A percentile compares a stretch with the other conserved stretches of the same genome.
Evolutionary conservation across 1,140 invertebrate genomes (phyloP).

Genomic region (Drosophila kohkoa): DNA sequence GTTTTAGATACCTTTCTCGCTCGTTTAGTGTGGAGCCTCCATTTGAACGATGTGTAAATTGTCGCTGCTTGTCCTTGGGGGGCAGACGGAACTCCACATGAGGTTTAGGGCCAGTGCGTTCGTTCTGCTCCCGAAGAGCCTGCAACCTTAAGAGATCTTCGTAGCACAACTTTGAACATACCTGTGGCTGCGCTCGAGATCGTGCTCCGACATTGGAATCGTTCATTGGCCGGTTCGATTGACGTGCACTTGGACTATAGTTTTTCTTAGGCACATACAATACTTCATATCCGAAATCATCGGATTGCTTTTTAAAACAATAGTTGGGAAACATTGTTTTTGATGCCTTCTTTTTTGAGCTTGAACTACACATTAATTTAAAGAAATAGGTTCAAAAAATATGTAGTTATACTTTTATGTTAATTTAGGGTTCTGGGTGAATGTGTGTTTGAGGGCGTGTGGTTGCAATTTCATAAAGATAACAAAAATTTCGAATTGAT

Average conservation of each 20-base stretch:
- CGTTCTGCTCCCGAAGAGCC: background rate
- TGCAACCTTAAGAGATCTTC: constrained; percentile 2
- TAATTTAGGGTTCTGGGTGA: constrained; percentile 2
- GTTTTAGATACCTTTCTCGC: constrained; percentile 8
- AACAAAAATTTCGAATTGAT: constrained; percentile 24
- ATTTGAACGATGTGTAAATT: background rate
- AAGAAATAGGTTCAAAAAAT: background rate
- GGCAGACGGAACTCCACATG: constrained; percentile 43
- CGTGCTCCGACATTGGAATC: background rate
- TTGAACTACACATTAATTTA: constrained; percentile 25
- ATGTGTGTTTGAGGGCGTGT: constrained; percentile 3
- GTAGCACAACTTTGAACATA: background rate
- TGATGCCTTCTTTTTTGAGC: background rate
- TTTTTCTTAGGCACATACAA: constrained; percentile 12
- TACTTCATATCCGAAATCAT: constrained; percentile 46
- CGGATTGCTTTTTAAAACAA: constrained; percentile 54
- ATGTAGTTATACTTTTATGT: constrained; percentile 1
- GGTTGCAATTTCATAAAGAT: background rate
- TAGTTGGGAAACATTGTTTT: constrained; percentile 71
- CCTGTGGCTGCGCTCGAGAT: background rate
- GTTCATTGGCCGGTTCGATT: background rate
- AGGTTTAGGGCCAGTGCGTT: background rate
- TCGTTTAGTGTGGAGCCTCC: background rate
- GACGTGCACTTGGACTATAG: background rate
- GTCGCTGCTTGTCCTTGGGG: constrained; percentile 7